Conservation (phyloP, 2,797 vertebrate species). For the Synaphobranchus kaupii region DNA sequence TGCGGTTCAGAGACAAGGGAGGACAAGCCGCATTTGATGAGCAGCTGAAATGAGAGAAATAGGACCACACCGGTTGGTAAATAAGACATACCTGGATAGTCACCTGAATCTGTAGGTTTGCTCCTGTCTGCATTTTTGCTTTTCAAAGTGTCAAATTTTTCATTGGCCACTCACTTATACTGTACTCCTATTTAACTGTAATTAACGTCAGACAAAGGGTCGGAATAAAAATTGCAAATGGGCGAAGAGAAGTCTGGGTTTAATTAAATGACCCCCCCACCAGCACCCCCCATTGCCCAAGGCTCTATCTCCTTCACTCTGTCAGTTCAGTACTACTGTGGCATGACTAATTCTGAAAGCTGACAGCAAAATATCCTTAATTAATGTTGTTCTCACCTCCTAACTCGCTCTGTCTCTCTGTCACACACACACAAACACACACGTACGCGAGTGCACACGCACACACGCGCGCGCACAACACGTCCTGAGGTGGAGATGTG, state of each 20-base stretch:
- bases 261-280: slow-evolving; percentile 33
- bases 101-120: neutral
- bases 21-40: neutral
- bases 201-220: neutral
- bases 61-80: neutral
- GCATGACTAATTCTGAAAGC: slow-evolving; percentile 33
- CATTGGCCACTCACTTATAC: neutral
- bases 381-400: slow-evolving; percentile 33
- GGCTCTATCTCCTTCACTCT: slow-evolving; percentile 16
- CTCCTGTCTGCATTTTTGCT: neutral
- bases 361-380: slow-evolving; percentile 37
- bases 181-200: neutral
- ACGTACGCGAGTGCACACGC: slow-evolving; percentile 35
- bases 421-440: neutral
- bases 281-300: neutral
- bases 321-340: slow-evolving; percentile 10
- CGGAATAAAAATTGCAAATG: slow-evolving; percentile 25
- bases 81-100: neutral
- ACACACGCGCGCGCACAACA: slow-evolving; percentile 30
- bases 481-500: slow-evolving; percentile 33
- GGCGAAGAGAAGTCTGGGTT: slow-evolving; percentile 11
- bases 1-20: neutral
- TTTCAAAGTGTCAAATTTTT: neutral
- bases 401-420: slow-evolving; percentile 8
- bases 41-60: neutral